Evolutionary conservation across 2,113 vertebrate genomes (phyloP).

Genomic region (Potamarius usumacintae): DNA sequence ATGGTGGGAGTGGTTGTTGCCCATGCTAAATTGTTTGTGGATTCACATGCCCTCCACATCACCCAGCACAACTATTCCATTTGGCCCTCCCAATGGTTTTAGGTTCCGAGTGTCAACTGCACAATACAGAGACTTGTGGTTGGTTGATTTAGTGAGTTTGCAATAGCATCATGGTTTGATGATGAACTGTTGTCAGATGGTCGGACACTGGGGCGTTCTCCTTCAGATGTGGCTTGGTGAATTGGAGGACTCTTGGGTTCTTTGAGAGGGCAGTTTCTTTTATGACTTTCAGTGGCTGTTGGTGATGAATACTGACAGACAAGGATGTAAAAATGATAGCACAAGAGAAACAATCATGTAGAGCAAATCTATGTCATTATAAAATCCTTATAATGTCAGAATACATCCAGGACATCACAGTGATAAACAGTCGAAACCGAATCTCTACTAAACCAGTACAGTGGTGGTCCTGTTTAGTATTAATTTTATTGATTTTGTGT

Average conservation of each 20-base stretch:
- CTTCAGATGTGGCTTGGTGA: constrained; percentile 20
- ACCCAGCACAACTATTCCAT: constrained; percentile 29
- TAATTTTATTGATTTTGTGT: background rate
- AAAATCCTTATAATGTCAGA: background rate
- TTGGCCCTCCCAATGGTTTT: constrained; percentile 11
- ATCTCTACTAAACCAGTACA: background rate
- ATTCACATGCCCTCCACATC: constrained; percentile 12
- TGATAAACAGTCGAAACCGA: background rate
- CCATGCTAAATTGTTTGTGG: constrained; percentile 9
- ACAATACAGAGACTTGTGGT: constrained; percentile 32
- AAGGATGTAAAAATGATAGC: background rate
- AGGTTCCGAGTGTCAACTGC: background rate
- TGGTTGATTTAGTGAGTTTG: background rate
- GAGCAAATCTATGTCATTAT: constrained; percentile 9
- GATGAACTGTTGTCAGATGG: constrained; percentile 31
- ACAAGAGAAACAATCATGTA: background rate
- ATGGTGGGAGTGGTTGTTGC: constrained; percentile 21
- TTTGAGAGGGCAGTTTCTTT: constrained; percentile 4
- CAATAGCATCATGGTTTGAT: constrained; percentile 25
- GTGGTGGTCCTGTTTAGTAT: background rate
- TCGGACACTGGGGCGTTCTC: background rate
- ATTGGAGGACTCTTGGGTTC: background rate
- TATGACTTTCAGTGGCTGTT: background rate
- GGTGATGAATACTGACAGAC: constrained; percentile 9
- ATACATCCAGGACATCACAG: background rate